Evolutionary conservation across 2,113 vertebrate species (phyloP), one percentile per base, ranked within the genome.

Genomic region (Mixornis gularis): DNA sequence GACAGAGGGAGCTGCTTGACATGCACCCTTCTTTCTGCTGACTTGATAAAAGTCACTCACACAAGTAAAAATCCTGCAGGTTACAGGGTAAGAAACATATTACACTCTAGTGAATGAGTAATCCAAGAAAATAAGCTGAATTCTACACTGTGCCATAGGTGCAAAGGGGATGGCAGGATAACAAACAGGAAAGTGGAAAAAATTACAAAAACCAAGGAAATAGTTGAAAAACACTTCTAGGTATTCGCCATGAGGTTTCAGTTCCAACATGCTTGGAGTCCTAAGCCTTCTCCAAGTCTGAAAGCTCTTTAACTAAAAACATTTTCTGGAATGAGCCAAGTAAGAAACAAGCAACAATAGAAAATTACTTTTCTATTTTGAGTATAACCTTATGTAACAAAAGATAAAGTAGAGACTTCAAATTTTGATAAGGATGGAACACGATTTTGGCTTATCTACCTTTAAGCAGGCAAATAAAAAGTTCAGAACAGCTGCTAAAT

Each of bases 231-330:
- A 20, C n/a, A 19, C 13, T 58, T 52, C 34, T 10, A 27, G 6
- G 13, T 34, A 25, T 64, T 72, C 0, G 0, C 58, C 29, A 19
- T 14, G 25, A 56, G 3, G 27, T 38, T 62, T 58, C 49, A 65
- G 25, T 53, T 32, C 13, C 30, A 79, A 21, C 7, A 24, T 4
- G 4, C 27, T 2, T 36, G 46, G 26, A 44, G 11, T 64, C 16
- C 56, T 30, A 88, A 63, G 14, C 14, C 27, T 46, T 66, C 66
- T 30, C 59, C 17, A 44, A 29, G 64, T 44, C 34, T 53, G 27
- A 71, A 85, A 79, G 12, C 10, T 74, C 36, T 51, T 66, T 36
- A 66, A 52, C 60, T 51, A 34, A 82, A 79, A 79, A 79, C 0
- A 2, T 53, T 41, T 80, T 36, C 32, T 27, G 7, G 40, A 72